Conservation (phyloP, 2,797 vertebrate species). For the Euphonia xanthogaster region DNA sequence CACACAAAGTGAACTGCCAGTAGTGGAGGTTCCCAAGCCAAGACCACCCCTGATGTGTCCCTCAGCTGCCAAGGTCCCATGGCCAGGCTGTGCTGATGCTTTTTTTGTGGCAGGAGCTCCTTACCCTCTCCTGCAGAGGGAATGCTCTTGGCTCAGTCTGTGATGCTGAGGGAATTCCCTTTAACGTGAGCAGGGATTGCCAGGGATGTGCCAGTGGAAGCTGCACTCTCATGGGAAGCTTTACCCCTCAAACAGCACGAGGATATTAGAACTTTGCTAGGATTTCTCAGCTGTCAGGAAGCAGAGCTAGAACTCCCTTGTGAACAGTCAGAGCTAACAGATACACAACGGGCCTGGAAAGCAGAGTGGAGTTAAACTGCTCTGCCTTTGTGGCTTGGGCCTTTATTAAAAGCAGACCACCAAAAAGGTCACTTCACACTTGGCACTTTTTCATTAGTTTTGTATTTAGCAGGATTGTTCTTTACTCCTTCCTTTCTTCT, state of each 20-base stretch:
- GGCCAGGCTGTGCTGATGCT: not conserved
- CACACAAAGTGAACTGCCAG: not conserved
- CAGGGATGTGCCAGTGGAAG: not conserved
- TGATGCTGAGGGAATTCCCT: not conserved
- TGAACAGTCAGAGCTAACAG: not conserved
- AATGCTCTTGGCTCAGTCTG: not conserved
- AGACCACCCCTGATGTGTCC: not conserved
- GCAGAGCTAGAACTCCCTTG: not conserved
- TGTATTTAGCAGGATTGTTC: not conserved
- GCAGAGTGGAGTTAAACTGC: not conserved
- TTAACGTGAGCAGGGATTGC: accelerated
- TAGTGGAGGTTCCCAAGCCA: not conserved
- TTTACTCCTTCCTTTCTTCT: conserved; percentile 12
- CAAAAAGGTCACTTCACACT: not conserved
- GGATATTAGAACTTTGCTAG: not conserved
- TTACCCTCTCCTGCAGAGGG: not conserved
- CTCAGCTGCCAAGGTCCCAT: not conserved
- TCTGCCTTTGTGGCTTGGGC: not conserved
- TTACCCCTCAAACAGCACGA: not conserved
- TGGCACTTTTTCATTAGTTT: not conserved
- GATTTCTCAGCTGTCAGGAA: not conserved
- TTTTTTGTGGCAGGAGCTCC: not conserved
- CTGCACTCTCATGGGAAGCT: not conserved
- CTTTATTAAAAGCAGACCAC: not conserved
- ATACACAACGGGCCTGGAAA: not conserved